Evolutionary conservation across 2,888 invertebrate species (phyloP), one percentile per base, ranked within the genome.

Genomic region (Erebia palarica): DNA sequence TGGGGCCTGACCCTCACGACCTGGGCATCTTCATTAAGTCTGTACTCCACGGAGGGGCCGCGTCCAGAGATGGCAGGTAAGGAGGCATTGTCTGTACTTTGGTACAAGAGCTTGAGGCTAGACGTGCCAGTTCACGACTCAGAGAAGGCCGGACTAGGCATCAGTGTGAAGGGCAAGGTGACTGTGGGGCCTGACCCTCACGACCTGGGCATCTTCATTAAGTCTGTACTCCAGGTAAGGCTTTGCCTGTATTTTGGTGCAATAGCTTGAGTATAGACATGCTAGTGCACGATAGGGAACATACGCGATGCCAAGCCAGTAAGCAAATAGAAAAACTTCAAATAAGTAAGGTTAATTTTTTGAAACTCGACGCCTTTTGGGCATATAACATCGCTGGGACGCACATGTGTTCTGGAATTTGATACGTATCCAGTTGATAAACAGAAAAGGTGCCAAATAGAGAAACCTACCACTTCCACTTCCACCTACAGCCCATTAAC

Each of bases 121-220:
- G 97, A 99, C 83, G 98, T 99, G 80, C 98, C 99, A 3, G 97
- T 99, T 0, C 98, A 99, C 84, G 99, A 99, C 86, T 97, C 99
- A 0, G 99, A 99, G 84, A 98, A 99, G 82, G 99, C 99, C 1
- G 99, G 99, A 0, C 94, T 99, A 1, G 99, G 97, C 65, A 98
- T 99, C 71, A 98, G 98, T 85, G 99, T 99, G n/a, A 99, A 99
- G 88, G 99, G 99, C 27, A 99, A 99, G 88, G 98, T 98, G 0
- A 94, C 94, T 0, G 94, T 93, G 9, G 93, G 92, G 0, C 71
- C 84, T 0, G 90, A 90, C 65, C 94, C 95, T 79, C 95, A 93
- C 81, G 99, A 99, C 88, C 91, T 98, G 78, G 99, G 99, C 55
- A 99, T 99, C 80, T 99, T 99, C 89, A 97, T 99, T 79, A 99